A percentile compares a stretch with the other conserved stretches of the same genome.
phyloP scores from a whole-genome alignment of 2,797 vertebrate genomes.

The Lepidocolaptes lacrymiger region DNA sequence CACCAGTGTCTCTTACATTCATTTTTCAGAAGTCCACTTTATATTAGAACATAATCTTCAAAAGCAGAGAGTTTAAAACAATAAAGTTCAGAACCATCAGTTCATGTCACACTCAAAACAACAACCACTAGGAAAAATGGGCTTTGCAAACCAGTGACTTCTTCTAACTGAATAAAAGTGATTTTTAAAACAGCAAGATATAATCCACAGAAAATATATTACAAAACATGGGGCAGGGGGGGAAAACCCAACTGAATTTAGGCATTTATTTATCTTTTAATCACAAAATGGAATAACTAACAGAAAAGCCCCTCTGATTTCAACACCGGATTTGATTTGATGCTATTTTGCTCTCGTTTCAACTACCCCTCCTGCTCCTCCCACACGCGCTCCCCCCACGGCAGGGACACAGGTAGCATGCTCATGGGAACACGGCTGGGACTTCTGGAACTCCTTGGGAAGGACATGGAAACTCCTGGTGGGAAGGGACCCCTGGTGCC shows the following conservation, averaged over 20 bases:
- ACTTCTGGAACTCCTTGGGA: neutral
- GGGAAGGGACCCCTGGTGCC: constrained; percentile 65
- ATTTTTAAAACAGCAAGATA: constrained; percentile 67
- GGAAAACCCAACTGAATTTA: constrained; percentile 29
- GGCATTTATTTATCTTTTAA: constrained; percentile 17
- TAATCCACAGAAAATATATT: constrained; percentile 75
- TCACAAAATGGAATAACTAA: constrained; percentile 61
- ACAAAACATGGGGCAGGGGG: constrained; percentile 21
- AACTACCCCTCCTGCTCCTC: constrained; percentile 28
- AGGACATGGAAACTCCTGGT: constrained; percentile 41
- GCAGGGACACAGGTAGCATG: constrained; percentile 63
- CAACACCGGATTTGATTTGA: constrained; percentile 14
- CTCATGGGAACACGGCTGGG: constrained; percentile 46
- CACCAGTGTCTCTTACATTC: constrained; percentile 89
- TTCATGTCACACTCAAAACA: constrained; percentile 75
- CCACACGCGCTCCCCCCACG: neutral
- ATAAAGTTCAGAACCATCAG: constrained; percentile 69
- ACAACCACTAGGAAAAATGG: constrained; percentile 62
- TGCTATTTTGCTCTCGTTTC: constrained; percentile 39
- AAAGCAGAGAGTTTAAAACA: constrained; percentile 76
- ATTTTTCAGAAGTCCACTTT: constrained; percentile 80
- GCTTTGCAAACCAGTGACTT: constrained; percentile 65
- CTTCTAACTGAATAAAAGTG: constrained; percentile 61
- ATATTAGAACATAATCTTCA: constrained; percentile 69
- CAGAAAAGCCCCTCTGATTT: constrained; percentile 38